These are phyloP conservation scores for Papilio protenor DNA, from an alignment of 2,888 invertebrate species.

Conservation along the genomic window DNA sequence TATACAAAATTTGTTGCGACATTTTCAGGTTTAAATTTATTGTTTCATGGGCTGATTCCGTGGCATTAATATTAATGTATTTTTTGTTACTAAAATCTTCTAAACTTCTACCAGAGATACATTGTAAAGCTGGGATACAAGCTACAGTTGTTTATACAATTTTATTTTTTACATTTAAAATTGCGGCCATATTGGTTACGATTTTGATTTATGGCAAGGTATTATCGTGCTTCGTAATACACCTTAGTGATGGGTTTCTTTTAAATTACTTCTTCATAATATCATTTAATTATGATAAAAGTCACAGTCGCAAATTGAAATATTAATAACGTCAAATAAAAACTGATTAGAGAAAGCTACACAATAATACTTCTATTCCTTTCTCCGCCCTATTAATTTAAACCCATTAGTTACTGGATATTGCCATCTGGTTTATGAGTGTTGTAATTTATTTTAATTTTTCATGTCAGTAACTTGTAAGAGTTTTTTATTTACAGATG, in stretches of 20 bases:
- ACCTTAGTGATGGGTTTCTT: too few relatives aligned
- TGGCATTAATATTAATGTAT: slow-evolving; percentile 67
- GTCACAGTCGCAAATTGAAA: too few relatives aligned
- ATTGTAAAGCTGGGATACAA: slow-evolving; percentile 46
- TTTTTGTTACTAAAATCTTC: slow-evolving; percentile 55
- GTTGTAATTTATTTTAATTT: not conserved
- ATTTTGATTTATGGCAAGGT: not conserved
- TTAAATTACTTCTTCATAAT: too few relatives aligned
- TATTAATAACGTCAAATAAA: not conserved
- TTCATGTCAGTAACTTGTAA: not conserved
- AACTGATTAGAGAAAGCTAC: not conserved
- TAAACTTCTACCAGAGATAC: not conserved
- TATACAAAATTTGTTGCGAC: slow-evolving; percentile 75
- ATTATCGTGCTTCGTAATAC: not conserved
- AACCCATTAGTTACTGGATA: too few relatives aligned
- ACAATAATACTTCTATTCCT: not conserved
- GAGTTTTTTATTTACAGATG: not conserved
- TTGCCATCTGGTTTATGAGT: not conserved
- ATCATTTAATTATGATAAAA: too few relatives aligned
- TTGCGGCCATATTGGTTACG: too few relatives aligned
- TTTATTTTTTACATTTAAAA: not conserved
- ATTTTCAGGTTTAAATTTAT: slow-evolving; percentile 67
- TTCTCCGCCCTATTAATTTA: not conserved
- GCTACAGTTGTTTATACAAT: slow-evolving; percentile 19
- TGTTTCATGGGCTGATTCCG: slow-evolving; percentile 53